phyloP scores from a whole-genome alignment of 2,113 vertebrate genomes.

The Lepidothrix coronata region DNA sequence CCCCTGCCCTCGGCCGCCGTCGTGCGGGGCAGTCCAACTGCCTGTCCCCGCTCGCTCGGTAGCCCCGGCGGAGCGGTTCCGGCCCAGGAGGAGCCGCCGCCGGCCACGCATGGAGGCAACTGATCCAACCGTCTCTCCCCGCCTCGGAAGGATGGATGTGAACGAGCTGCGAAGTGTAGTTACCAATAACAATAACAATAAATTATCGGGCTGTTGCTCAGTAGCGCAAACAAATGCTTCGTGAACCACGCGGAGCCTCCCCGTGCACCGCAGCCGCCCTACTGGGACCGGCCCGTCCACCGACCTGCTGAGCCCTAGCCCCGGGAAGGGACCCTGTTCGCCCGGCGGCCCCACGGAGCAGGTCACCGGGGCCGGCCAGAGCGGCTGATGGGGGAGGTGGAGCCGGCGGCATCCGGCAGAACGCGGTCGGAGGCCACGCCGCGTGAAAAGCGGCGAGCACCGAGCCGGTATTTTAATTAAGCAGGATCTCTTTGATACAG shows the following conservation, averaged over 20 bases:
- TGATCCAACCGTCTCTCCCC: not conserved
- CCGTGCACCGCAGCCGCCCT: not conserved
- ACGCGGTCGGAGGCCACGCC: not conserved
- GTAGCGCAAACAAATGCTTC: constrained; percentile 1
- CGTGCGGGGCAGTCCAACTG: not conserved
- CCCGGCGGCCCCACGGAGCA: not conserved
- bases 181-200: constrained; percentile 56
- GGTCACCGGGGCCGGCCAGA: not conserved
- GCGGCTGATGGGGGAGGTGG: not conserved
- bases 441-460: not conserved
- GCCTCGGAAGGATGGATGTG: constrained; percentile 13
- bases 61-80: not conserved
- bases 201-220: constrained; percentile 15
- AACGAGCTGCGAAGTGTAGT: constrained; percentile 44
- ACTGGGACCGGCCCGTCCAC: not conserved
- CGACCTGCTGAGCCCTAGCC: not conserved
- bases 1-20: not conserved
- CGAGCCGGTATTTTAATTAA: constrained; percentile 38
- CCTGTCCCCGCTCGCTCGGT: not conserved
- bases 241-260: not conserved
- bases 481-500: constrained; percentile 20
- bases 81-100: not conserved
- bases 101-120: not conserved
- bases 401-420: not conserved
- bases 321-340: no score